Evolutionary conservation across 2,113 vertebrate genomes (phyloP).

Genomic region (Cranoglanis bouderius): DNA sequence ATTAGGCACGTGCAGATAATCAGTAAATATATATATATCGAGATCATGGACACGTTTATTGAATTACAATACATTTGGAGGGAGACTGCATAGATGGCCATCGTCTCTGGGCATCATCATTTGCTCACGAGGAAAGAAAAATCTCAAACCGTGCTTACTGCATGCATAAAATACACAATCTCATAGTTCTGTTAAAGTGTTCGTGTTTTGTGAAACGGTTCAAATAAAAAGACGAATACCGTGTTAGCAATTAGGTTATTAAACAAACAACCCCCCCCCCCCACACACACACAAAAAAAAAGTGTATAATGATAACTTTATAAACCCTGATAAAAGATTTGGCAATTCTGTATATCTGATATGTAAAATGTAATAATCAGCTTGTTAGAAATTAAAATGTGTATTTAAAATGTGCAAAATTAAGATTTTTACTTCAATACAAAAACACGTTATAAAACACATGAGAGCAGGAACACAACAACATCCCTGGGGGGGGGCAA

Average conservation of each 20-base stretch:
- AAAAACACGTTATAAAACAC: neutral
- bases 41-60: neutral
- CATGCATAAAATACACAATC: neutral
- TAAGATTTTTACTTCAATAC: neutral
- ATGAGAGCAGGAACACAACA: neutral
- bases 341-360: neutral
- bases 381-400: neutral
- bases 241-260: neutral
- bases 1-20: neutral
- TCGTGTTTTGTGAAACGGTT: neutral
- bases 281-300: too few relatives aligned
- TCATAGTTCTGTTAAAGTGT: neutral
- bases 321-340: neutral
- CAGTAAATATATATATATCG: neutral
- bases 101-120: neutral
- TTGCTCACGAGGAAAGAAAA: neutral
- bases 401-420: too few relatives aligned
- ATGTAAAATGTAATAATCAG: neutral
- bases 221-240: neutral
- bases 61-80: too few relatives aligned
- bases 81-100: neutral
- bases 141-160: neutral
- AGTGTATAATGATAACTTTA: neutral
- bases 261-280: too few relatives aligned
- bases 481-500: too few relatives aligned